Evolutionary conservation across 2,888 invertebrate species (phyloP).

Genomic region (Erebia ligea): DNA sequence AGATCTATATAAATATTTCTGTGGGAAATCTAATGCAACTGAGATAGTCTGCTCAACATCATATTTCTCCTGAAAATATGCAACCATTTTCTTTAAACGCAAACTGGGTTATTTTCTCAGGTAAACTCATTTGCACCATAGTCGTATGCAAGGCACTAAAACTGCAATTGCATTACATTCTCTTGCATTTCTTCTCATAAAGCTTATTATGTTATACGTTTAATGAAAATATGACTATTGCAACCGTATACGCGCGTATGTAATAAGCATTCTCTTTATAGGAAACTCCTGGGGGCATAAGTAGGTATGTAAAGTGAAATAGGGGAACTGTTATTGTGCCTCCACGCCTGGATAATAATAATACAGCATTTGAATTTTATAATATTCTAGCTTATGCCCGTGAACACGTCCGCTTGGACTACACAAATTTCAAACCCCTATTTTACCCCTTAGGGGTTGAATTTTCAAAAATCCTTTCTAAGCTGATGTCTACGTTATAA

Average conservation of each 20-base stretch:
- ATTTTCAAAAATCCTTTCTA: no score
- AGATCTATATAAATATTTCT: no score
- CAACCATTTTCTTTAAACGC: not conserved
- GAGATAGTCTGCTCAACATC: no score
- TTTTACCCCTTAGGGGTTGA: no score
- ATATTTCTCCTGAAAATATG: not conserved
- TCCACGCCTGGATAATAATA: constrained; percentile 13
- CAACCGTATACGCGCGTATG: constrained; percentile 25
- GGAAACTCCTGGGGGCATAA: constrained; percentile 16
- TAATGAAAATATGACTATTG: constrained; percentile 36
- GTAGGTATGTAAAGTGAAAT: constrained; percentile 24
- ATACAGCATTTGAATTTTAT: constrained; percentile 25
- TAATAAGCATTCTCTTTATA: constrained; percentile 25
- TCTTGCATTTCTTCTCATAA: constrained; percentile 25
- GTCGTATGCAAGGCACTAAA: constrained; percentile 8
- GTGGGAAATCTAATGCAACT: no score
- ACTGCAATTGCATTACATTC: constrained; percentile 23
- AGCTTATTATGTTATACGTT: constrained; percentile 20
- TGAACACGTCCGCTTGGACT: no score
- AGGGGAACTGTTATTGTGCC: constrained; percentile 11
- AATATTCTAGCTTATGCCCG: no score
- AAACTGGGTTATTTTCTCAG: not conserved
- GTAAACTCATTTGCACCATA: constrained; percentile 11
- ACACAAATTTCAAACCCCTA: no score
- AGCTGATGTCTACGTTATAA: no score